A percentile compares a stretch with the other conserved stretches of the same genome.
These are phyloP conservation scores for Drosophila bifasciata DNA, from an alignment of 1,140 invertebrate genomes.

Conservation along the genomic window DNA sequence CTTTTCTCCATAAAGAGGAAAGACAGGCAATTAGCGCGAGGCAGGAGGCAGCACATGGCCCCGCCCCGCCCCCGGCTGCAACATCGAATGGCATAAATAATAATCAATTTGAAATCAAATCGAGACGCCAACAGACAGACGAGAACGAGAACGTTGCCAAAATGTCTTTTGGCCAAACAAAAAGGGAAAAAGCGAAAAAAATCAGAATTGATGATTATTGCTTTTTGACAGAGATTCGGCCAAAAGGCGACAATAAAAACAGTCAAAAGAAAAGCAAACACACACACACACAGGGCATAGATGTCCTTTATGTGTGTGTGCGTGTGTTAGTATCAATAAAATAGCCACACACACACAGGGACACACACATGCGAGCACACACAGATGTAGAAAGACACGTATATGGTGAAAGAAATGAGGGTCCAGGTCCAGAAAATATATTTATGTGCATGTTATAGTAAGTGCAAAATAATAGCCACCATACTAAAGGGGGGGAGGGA, in stretches of 20 bases:
- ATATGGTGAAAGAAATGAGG: constrained; percentile 7
- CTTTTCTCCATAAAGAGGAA: no score
- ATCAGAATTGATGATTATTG: constrained; percentile 84
- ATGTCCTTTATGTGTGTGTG: constrained; percentile 58
- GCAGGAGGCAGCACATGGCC: constrained; percentile 17
- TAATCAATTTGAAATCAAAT: constrained; percentile 83
- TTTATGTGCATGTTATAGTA: constrained; percentile 83
- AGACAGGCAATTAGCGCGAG: constrained; percentile 48
- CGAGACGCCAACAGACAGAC: constrained; percentile 38
- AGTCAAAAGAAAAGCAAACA: constrained; percentile 14
- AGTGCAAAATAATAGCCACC: constrained; percentile 83
- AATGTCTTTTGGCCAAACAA: constrained; percentile 35
- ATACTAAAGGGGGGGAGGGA: no score
- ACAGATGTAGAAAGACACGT: constrained; percentile 8
- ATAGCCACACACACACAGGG: constrained; percentile 61
- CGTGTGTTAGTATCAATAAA: constrained; percentile 82
- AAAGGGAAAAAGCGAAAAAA: constrained; percentile 1
- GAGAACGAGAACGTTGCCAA: constrained; percentile 13
- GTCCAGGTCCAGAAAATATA: constrained; percentile 71
- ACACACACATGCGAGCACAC: constrained; percentile 13
- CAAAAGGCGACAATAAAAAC: constrained; percentile 78
- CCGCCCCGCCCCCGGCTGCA: no score
- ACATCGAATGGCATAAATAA: constrained; percentile 75
- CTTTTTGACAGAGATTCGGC: constrained; percentile 83
- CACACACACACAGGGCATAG: constrained; percentile 37